Evolutionary conservation across 2,888 invertebrate species (phyloP), one percentile per base, ranked within the genome.

Genomic region (Junonia oenone): DNA sequence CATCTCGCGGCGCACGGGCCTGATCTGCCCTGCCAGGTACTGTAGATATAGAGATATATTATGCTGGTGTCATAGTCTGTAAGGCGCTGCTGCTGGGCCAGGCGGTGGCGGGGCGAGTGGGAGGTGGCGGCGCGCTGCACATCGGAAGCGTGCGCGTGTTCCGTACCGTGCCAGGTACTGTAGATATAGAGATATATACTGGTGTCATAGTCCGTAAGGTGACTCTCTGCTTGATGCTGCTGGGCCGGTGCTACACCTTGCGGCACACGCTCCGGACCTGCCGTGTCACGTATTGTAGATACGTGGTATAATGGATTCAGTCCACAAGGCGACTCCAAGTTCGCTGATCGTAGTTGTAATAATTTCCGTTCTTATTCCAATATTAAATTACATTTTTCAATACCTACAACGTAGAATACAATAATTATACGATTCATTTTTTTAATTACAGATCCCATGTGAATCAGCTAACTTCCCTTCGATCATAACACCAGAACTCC

Each of bases 201-300:
- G 88, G 88, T 31, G 85, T 93, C 55, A 73, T 93, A 35, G 88
- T 92, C 15, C 90, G 92, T 63, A 93, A 93, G 66, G 84, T 90
- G 62, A n/a, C n/a, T n/a, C n/a, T n/a, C n/a, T n/a, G n/a, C n/a
- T n/a, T n/a, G 92, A 73, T 93, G 57, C 72, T 93, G 56, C 37
- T 93, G 78, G 76, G 65, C 64, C 68, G 57, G 27, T 93, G 54
- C 71, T 92, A 61, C 92, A 91, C 64, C 73, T 93, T 22, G 86
- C 92, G n/a, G 92, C 93, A 57, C 85, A 82, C 67, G 76, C 77
- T 1, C 77, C 82, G 0, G 79, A 81, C 68, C 73, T 75, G 57
- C 66, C 77, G 27, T 82, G 82, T 58, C 77, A 81, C 72, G 83
- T 67, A n/a, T 15, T 3, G 1, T 9, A 9, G n/a, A n/a, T n/a